These are phyloP conservation scores for Psix sp. DNA, from an alignment of 1,140 invertebrate genomes.

Conservation along the genomic window DNA sequence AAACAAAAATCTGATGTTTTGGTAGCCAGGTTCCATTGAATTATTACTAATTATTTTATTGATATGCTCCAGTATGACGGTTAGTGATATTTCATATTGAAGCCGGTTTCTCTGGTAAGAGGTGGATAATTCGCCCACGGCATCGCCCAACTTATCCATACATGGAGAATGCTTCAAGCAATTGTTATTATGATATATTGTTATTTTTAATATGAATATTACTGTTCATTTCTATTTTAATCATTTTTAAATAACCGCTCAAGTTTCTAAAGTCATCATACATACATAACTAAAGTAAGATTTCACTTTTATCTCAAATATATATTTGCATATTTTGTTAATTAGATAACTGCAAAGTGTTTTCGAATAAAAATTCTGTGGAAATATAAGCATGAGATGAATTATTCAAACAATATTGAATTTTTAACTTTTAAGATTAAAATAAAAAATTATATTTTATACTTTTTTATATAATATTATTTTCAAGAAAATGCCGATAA, in stretches of 20 bases:
- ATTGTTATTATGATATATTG: no score
- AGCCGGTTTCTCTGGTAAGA: constrained; percentile 37
- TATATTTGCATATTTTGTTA: no score
- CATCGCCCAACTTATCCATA: constrained; percentile 33
- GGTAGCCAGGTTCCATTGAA: constrained; percentile 10
- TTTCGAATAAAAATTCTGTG: no score
- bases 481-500: no score
- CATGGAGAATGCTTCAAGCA: constrained; percentile 21
- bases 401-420: no score
- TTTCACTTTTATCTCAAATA: no score
- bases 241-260: constrained; percentile 16
- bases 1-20: constrained; percentile 8
- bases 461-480: no score
- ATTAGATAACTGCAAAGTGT: no score
- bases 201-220: constrained; percentile 35
- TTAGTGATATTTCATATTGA: constrained; percentile 30
- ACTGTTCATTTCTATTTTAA: constrained; percentile 14
- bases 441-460: no score
- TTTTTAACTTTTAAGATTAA: no score
- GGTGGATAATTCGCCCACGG: constrained; percentile 31
- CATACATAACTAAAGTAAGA: no score
- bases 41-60: constrained; percentile 21
- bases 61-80: constrained; percentile 2
- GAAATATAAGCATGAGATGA: no score
- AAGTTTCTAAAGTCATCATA: background rate